Base-by-base conservation (phyloP, 2,888 invertebrate genomes). In the Chrysolina americana region DNA sequence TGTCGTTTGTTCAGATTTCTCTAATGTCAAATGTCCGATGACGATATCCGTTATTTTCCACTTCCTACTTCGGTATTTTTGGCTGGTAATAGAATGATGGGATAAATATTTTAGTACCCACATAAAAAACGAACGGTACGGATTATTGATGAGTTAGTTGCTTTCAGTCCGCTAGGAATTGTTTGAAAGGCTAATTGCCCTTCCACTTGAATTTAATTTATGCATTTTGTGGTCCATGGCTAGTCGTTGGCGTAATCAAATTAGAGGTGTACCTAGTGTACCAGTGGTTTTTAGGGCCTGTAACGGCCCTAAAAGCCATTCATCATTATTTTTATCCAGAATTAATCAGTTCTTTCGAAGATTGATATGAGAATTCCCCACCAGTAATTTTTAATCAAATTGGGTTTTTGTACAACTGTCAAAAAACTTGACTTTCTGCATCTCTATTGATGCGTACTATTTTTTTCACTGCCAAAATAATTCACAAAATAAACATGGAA, bases 1-100 rank as follows among this genome's bases (percentile, higher is more conserved):
- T 68, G 75, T 73, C 71, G 76, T 71, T 74, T 73, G 73, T 74
- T 76, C 70, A 76, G 71, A 74, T 74, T 74, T 76, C 73, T 76
- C 76, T 71, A 65, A 69, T 76, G 76, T 76, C 74, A 69, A 76
- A 76, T 73, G 53, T 53, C 53, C 53, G 17, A 53, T 70, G 68
- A 73, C 68, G 68, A 70, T 76, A 62, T 65, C 71, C 64, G 73
- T 68, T 69, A 68, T 72, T 68, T 72, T 36, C 74, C 70, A 74
- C 74, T 69, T 72, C 70, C 76, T 70, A 70, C 63, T 59, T 59
- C 59, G 13, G 59, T 36, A 59, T 59, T 59, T 59, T 59, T 59
- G 23, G 59, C 23, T 17, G 53, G 53, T n/a, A 19, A 13, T 8
- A n/a, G 28, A n/a, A 59, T 15, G 28, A 28, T n/a, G 59, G 59